phyloP scores from a whole-genome alignment of 2,797 vertebrate species.

The Phrynocephalus guinanensis region DNA sequence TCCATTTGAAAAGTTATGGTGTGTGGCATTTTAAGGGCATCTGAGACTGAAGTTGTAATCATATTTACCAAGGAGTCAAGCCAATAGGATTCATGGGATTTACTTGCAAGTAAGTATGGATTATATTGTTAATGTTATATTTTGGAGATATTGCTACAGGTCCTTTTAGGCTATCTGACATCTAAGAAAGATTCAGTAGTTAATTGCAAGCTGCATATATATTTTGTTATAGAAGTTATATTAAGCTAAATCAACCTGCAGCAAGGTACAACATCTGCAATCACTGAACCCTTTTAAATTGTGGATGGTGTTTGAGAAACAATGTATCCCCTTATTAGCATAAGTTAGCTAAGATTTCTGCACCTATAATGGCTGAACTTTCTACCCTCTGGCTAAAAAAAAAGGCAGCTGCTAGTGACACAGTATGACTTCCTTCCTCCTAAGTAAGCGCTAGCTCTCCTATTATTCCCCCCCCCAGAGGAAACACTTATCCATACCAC shows the following conservation, averaged over 20 bases:
- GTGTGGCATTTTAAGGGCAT: slow-evolving; percentile 20
- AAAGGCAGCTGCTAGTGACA: slow-evolving; percentile 52
- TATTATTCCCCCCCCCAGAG: slow-evolving; percentile 44
- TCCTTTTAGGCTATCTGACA: background rate
- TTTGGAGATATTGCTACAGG: slow-evolving; percentile 14
- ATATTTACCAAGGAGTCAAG: background rate
- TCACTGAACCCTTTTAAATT: slow-evolving; percentile 54
- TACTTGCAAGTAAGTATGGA: background rate
- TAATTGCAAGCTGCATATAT: slow-evolving; percentile 37
- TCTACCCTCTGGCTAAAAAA: slow-evolving; percentile 64
- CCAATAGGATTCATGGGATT: background rate
- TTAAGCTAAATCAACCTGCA: slow-evolving; percentile 1
- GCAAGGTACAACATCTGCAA: slow-evolving; percentile 47
- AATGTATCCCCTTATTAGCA: slow-evolving; percentile 46
- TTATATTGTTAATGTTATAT: background rate
- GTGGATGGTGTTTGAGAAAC: slow-evolving; percentile 52
- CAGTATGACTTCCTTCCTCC: slow-evolving; percentile 58
- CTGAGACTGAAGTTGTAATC: background rate
- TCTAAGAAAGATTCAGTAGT: slow-evolving; percentile 20
- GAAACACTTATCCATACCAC: slow-evolving; percentile 42
- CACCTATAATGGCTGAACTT: slow-evolving; percentile 71
- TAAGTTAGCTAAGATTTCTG: slow-evolving; percentile 54
- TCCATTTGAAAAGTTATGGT: background rate
- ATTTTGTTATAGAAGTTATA: slow-evolving; percentile 51
- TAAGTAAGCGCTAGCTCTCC: slow-evolving; percentile 46